Evolutionary conservation across 1,140 invertebrate species (phyloP).

Genomic region (Drosophila carrolli): DNA sequence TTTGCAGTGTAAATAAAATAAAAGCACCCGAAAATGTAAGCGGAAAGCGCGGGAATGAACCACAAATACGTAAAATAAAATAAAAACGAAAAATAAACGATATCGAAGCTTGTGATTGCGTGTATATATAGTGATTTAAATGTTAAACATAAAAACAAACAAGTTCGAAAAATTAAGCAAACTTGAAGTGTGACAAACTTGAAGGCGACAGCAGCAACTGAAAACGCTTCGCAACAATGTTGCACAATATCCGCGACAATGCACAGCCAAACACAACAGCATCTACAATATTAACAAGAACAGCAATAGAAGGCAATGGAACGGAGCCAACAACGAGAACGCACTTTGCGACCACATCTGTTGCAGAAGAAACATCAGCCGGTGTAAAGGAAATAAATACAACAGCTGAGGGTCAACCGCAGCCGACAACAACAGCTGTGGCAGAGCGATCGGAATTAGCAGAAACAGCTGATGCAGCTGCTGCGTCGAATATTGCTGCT

Average conservation of each 20-base stretch:
- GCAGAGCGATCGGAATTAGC: constrained; percentile 44
- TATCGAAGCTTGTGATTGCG: constrained; percentile 10
- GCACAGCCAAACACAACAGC: constrained; percentile 40
- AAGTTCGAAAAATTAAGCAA: constrained; percentile 29
- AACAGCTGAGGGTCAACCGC: constrained; percentile 32
- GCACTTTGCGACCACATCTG: constrained; percentile 43
- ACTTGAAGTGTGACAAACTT: constrained; percentile 32
- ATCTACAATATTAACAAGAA: constrained; percentile 30
- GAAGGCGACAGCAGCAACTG: constrained; percentile 34
- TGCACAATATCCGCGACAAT: constrained; percentile 66
- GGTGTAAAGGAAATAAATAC: constrained; percentile 52
- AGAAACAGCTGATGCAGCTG: constrained; percentile 57
- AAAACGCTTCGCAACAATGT: constrained; percentile 63
- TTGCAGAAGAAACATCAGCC: constrained; percentile 14
- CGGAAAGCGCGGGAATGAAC: constrained; percentile 23
- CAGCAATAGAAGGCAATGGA: constrained; percentile 37
- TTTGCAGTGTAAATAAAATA: constrained; percentile 33
- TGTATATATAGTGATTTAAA: constrained; percentile 36
- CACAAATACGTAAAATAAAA: constrained; percentile 28
- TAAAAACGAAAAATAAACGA: neutral
- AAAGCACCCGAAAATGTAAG: constrained; percentile 46
- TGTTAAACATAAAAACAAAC: constrained; percentile 28
- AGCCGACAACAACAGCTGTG: constrained; percentile 42
- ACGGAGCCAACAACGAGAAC: constrained; percentile 56
- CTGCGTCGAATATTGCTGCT: constrained; percentile 6